These are phyloP conservation scores for Dermolepida albohirtum DNA, from an alignment of 2,888 invertebrate species.

Conservation along the genomic window DNA sequence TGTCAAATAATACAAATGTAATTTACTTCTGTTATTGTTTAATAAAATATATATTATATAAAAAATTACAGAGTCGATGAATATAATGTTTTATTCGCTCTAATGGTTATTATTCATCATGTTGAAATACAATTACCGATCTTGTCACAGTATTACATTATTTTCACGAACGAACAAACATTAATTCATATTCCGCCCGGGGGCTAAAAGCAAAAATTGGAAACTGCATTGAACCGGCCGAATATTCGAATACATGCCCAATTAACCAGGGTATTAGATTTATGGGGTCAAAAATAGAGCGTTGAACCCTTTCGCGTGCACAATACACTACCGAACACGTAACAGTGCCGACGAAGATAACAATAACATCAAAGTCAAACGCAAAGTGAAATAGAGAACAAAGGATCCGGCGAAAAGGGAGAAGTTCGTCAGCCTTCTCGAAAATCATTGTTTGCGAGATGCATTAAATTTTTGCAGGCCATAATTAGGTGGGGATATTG, in stretches of 20 bases:
- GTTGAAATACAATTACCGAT: too few species aligned
- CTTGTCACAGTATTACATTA: too few species aligned
- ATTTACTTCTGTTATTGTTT: too few species aligned
- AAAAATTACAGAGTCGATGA: too few species aligned
- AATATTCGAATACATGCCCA: constrained; percentile 2
- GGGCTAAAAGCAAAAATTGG: constrained; percentile 7
- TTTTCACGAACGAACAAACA: too few species aligned
- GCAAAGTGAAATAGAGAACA: constrained; percentile 41
- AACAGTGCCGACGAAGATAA: constrained; percentile 13
- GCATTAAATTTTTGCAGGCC: constrained; percentile 46
- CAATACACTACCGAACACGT: constrained; percentile 13
- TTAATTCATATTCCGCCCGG: too few species aligned
- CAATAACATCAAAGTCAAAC: constrained; percentile 14
- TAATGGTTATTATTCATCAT: too few species aligned
- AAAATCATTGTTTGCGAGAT: constrained; percentile 42
- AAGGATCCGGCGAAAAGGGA: constrained; percentile 16
- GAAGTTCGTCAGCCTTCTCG: constrained; percentile 23
- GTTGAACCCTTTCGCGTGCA: constrained; percentile 45
- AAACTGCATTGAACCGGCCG: constrained; percentile 2
- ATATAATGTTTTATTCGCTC: too few species aligned
- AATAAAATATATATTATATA: too few species aligned
- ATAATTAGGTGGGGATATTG: constrained; percentile 18
- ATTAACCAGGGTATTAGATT: constrained; percentile 39
- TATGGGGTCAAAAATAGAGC: constrained; percentile 49
- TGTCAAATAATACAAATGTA: too few species aligned